Conservation (phyloP, 2,113 vertebrate genomes). For the Elachura formosa region DNA sequence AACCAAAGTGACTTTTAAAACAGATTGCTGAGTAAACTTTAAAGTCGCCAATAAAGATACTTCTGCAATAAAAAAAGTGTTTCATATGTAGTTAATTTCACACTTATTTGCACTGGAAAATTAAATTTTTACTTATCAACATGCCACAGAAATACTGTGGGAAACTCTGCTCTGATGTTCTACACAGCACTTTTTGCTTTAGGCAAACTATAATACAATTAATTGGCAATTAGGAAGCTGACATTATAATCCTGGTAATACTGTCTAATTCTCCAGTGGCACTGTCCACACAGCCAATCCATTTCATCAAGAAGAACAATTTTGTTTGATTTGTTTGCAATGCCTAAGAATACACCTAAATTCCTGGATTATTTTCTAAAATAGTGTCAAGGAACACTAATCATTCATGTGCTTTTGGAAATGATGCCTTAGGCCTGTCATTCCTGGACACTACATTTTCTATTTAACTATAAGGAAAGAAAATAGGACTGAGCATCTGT, state of each 20-base stretch:
- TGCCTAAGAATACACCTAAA: not conserved
- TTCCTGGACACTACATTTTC: not conserved
- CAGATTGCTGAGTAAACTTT: conserved; percentile 63
- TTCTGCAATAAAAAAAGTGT: conserved; percentile 11
- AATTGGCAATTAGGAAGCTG: conserved; percentile 55
- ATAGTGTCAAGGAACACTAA: not conserved
- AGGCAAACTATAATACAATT: conserved; percentile 40
- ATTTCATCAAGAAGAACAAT: not conserved
- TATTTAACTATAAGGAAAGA: not conserved
- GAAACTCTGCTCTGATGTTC: conserved; percentile 22
- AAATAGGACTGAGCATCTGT: not conserved
- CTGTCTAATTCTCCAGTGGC: not conserved
- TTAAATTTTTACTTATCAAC: conserved; percentile 69
- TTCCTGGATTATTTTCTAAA: not conserved
- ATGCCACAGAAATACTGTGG: conserved; percentile 44
- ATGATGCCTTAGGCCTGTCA: not conserved
- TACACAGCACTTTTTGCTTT: conserved; percentile 22
- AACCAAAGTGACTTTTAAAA: conserved; percentile 58
- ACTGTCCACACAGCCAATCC: not conserved
- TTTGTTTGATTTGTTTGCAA: not conserved
- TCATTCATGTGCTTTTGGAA: not conserved
- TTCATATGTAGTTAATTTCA: conserved; percentile 69
- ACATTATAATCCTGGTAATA: not conserved
- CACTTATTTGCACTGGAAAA: conserved; percentile 69
- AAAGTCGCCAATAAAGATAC: conserved; percentile 49